A percentile compares a stretch with the other conserved stretches of the same genome.
Evolutionary conservation across 2,888 invertebrate genomes (phyloP).

Genomic region (Deroplatys truncata): DNA sequence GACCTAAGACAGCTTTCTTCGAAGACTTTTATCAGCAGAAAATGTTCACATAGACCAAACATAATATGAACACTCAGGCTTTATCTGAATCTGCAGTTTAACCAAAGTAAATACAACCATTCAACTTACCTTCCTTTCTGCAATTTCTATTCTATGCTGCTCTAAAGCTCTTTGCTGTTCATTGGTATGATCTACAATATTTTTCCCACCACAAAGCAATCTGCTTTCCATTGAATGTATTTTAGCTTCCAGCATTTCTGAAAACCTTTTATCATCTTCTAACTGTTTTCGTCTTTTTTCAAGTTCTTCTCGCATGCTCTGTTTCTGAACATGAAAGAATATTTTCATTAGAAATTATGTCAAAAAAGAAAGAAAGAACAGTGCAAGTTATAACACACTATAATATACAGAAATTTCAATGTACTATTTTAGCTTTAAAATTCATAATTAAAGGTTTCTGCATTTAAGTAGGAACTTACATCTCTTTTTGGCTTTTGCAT

Average conservation of each 20-base stretch:
- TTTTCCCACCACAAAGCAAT: constrained; percentile 89
- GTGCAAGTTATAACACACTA: neutral
- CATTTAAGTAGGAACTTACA: neutral
- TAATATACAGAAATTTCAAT: neutral
- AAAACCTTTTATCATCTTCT: constrained; percentile 52
- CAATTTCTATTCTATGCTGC: constrained; percentile 78
- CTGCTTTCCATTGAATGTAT: constrained; percentile 84
- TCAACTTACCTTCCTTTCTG: constrained; percentile 68
- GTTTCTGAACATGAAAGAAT: constrained; percentile 37
- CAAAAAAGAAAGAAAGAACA: neutral
- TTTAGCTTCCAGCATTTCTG: constrained; percentile 62
- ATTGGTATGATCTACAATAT: constrained; percentile 92
- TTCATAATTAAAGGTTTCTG: neutral
- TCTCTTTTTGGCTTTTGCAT: neutral
- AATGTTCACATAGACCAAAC: too few species aligned
- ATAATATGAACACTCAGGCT: neutral
- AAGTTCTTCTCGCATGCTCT: constrained; percentile 38
- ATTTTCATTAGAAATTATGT: neutral
- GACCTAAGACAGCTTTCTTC: too few species aligned
- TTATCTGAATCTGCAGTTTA: neutral
- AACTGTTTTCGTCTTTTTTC: constrained; percentile 45
- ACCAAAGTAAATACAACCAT: neutral
- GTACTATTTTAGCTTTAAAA: neutral
- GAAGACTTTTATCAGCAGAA: too few species aligned
- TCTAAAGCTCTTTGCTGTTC: constrained; percentile 89